These are phyloP conservation scores for Nomada goodeniana DNA, from an alignment of 2,888 invertebrate genomes.

Conservation along the genomic window DNA sequence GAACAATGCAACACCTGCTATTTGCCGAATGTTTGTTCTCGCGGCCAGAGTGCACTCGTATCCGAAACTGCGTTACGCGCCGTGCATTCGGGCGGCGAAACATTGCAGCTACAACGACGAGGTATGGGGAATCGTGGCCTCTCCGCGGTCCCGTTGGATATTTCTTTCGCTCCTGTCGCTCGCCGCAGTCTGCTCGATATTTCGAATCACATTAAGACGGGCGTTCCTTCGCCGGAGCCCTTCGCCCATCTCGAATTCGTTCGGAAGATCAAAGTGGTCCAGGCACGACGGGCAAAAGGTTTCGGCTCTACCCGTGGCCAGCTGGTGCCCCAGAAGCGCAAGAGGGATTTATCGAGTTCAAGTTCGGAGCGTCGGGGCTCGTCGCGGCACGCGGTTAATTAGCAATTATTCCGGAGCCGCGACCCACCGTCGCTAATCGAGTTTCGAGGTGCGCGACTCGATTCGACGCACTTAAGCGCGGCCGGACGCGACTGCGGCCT, in stretches of 20 bases:
- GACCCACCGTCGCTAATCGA: constrained; percentile 44
- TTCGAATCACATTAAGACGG: no score
- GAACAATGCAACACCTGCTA: constrained; percentile 52
- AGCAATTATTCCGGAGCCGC: constrained; percentile 51
- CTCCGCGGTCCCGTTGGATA: background rate
- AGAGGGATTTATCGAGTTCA: background rate
- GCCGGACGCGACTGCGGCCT: constrained; percentile 1
- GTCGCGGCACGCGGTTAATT: constrained; percentile 37
- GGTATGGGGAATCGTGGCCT: constrained; percentile 36
- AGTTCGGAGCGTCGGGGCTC: constrained; percentile 1
- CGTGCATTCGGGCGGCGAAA: constrained; percentile 39
- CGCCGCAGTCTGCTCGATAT: no score
- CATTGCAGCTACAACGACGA: constrained; percentile 43
- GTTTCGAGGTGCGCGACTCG: constrained; percentile 25
- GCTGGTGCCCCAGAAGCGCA: no score
- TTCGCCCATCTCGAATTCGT: background rate
- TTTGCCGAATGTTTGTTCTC: constrained; percentile 64
- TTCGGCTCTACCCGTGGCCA: background rate
- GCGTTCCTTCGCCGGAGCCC: background rate
- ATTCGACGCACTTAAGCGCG: constrained; percentile 45
- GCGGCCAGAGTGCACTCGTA: constrained; percentile 42
- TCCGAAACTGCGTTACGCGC: constrained; percentile 61
- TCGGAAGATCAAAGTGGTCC: background rate
- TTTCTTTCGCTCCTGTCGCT: constrained; percentile 1
- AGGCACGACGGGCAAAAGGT: background rate